Conservation (phyloP, 2,113 vertebrate species). For the Struthidea cinerea region DNA sequence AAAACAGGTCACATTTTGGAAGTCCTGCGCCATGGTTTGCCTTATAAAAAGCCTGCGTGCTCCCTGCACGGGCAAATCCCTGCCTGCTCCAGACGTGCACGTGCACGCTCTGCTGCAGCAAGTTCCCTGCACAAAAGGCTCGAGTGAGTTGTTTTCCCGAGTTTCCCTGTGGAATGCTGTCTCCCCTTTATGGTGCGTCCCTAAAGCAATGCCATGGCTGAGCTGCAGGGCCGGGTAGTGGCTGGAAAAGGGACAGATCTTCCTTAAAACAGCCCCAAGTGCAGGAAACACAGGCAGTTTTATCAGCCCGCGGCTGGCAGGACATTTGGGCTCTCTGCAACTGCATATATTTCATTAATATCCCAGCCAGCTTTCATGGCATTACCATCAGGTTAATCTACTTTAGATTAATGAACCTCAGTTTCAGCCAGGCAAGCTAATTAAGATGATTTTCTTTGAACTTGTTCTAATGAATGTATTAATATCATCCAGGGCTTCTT, state of each 20-base stretch:
- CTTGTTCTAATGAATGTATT: slow-evolving; percentile 66
- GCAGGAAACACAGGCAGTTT: neutral
- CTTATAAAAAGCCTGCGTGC: neutral
- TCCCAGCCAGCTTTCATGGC: slow-evolving; percentile 58
- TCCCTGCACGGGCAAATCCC: neutral
- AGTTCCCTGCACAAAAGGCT: neutral
- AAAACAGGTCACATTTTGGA: neutral
- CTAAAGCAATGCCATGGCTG: neutral
- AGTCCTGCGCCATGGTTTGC: neutral
- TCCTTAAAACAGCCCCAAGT: neutral
- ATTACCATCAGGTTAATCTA: slow-evolving; percentile 62
- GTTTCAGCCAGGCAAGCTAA: slow-evolving; percentile 67
- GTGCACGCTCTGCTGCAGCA: slow-evolving; percentile 12
- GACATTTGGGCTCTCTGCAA: slow-evolving; percentile 49
- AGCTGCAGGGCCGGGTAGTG: neutral
- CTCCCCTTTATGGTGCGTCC: neutral
- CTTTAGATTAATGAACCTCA: slow-evolving; percentile 62
- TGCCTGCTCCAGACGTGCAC: neutral
- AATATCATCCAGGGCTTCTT: slow-evolving; percentile 60
- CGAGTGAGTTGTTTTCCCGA: neutral
- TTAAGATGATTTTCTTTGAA: slow-evolving; percentile 69
- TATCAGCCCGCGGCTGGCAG: neutral
- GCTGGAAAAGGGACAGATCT: neutral
- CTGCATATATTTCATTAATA: slow-evolving; percentile 55
- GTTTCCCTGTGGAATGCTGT: neutral